These are phyloP conservation scores for Platycnemis pennipes DNA, from an alignment of 2,888 invertebrate species.

Conservation along the genomic window DNA sequence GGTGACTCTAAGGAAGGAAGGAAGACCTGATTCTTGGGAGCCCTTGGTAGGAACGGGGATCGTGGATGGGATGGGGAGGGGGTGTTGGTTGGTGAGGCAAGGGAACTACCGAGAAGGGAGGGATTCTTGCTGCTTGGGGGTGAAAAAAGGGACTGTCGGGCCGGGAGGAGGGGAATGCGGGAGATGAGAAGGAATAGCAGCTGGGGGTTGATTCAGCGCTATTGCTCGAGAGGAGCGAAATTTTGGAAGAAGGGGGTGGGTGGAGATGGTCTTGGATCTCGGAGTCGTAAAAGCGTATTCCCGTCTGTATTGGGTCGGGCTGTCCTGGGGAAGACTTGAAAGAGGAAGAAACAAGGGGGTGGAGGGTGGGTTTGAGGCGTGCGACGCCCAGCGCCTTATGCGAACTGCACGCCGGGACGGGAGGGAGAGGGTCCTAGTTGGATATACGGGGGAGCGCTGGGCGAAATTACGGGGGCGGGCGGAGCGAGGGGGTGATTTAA, in stretches of 20 bases:
- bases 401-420: neutral
- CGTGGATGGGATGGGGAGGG: neutral
- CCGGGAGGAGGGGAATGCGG: neutral
- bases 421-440: neutral
- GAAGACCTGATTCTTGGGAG: neutral
- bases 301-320: neutral
- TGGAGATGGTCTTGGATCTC: neutral
- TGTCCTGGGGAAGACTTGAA: neutral
- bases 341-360: neutral
- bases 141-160: neutral
- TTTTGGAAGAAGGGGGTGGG: neutral
- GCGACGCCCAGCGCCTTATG: no score
- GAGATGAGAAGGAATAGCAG: conserved; percentile 28
- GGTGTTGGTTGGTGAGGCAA: neutral
- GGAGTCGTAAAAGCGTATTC: neutral
- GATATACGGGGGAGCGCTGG: neutral
- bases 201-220: conserved; percentile 32
- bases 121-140: neutral
- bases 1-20: neutral
- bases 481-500: neutral
- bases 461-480: neutral
- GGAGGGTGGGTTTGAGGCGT: neutral
- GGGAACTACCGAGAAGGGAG: neutral
- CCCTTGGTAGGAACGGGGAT: neutral
- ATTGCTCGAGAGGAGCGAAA: neutral